A percentile compares a stretch with the other conserved stretches of the same genome.
Evolutionary conservation across 1,140 invertebrate species (phyloP).

Genomic region (Centruroides vittatus): DNA sequence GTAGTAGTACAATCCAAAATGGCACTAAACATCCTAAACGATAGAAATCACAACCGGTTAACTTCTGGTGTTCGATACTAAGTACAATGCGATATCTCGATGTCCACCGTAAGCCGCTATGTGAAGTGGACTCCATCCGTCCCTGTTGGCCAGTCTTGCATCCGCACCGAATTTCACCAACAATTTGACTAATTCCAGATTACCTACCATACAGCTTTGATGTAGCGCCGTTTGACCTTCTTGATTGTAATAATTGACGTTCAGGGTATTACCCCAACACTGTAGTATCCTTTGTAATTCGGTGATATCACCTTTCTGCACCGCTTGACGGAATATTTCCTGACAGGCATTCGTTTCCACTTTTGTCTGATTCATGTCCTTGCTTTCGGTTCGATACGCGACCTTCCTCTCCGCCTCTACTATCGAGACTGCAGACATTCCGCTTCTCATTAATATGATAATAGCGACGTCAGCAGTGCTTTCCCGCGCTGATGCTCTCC

Average conservation of each 20-base stretch:
- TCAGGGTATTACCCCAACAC: slow-evolving; percentile 24
- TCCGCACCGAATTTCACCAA: slow-evolving; percentile 37
- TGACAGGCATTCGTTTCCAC: slow-evolving; percentile 21
- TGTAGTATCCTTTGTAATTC: slow-evolving; percentile 29
- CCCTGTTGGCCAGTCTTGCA: slow-evolving; percentile 33
- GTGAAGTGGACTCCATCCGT: slow-evolving; percentile 39
- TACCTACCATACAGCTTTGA: slow-evolving; percentile 34
- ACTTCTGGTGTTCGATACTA: slow-evolving; percentile 21
- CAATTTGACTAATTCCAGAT: slow-evolving; percentile 36
- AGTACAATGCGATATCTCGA: slow-evolving; percentile 32
- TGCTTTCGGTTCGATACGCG: no score
- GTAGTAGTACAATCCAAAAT: no score
- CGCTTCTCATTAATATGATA: no score
- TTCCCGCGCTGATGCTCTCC: no score
- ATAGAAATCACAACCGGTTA: neutral
- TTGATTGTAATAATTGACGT: slow-evolving; percentile 33
- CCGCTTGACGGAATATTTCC: slow-evolving; percentile 27
- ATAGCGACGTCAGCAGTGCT: no score
- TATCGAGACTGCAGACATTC: no score
- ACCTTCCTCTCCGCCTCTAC: no score
- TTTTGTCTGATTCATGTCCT: slow-evolving; percentile 9
- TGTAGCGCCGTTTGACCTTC: slow-evolving; percentile 38
- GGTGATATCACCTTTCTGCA: slow-evolving; percentile 28
- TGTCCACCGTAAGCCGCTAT: slow-evolving; percentile 36
- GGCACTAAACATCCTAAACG: no score